Evolutionary conservation across 1,140 invertebrate genomes (phyloP), one percentile per base, ranked within the genome.

Genomic region (Drosophila prosaltans): DNA sequence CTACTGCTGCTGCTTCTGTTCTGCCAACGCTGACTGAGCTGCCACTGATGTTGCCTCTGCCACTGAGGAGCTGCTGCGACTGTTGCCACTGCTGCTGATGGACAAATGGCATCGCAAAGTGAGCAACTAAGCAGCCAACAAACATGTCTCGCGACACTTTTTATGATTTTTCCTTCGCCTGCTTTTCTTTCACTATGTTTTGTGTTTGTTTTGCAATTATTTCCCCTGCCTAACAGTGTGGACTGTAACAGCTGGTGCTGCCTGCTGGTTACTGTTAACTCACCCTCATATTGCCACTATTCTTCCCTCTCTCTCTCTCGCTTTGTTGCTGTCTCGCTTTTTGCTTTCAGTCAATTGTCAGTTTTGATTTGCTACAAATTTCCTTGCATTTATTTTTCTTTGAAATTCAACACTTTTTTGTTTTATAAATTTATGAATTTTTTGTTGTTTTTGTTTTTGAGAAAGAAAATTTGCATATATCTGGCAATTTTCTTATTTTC

Each of bases 161-260:
- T 88, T 86, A 74, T 83, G 79, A 86, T 79, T 69, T 86, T 82
- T 66, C 65, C 54, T 54, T 64, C 6, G 32, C 32, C 32, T 45
- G 21, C n/a, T 64, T 62, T 45, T 67, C 48, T 11, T 40, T 71
- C 63, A 21, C 6, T 48, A 45, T 16, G 7, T 43, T 51, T 57
- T 74, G 80, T 82, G 80, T 82, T 82, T 82, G 80, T 40, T 75
- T 69, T 82, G 83, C 70, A 88, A 83, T 88, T 88, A 73, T 83
- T 86, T 83, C 83, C 83, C 83, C 83, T 74, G 64, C 16, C 58
- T 60, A 5, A 41, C 24, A 8, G 45, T 59, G 67, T 67, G 57
- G 63, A 78, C 39, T 69, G 65, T 72, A 68, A 45, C 51, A 51
- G 26, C 36, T 32, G 60, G 36, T 36, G 45, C 28, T 76, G 51